Evolutionary conservation across 2,888 invertebrate genomes (phyloP), one percentile per base, ranked within the genome.

Genomic region (Melipona beecheii): DNA sequence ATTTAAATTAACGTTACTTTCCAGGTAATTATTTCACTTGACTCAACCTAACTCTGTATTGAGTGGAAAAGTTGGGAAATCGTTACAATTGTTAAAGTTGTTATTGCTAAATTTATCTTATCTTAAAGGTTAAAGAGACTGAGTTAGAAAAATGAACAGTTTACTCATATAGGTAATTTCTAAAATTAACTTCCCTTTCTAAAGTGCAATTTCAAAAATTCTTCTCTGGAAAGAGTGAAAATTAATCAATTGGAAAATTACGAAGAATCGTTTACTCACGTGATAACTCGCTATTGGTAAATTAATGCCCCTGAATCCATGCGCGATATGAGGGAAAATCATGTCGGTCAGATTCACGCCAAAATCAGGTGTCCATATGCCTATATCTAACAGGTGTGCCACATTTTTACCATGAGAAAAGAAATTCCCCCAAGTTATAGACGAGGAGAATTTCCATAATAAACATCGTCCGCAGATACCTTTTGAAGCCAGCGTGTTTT

Each of bases 251-350:
- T 27, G 17, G 17, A 60, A 60, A 17, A 52, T 52, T 52, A 19
- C 11, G 2, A 43, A 43, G 6, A 31, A 52, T 43, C 21, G 56
- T 73, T 70, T 83, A 93, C 96, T 95, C 95, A 98, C 98, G 94
- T 98, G 97, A 92, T 97, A 97, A 0, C 97, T 97, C 1, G 97
- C 95, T 52, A 98, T 95, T 0, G 97, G 97, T 85, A 98, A 94
- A 27, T 95, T 95, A 87, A 96, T 96, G 50, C 97, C 97, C 68
- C 98, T 95, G 91, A 98, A 98, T 17, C 97, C 97, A 84, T 98
- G 97, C 1, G 95, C 95, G 0, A 97, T 95, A 91, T 98, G 98
- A 0, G 98, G 97, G 94, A 98, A 98, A 54, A 98, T 93, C 21
- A 96, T 96, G 91, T 98, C 98, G 0, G 95, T 95, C 86, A 97